phyloP scores from a whole-genome alignment of 37 sponge, comb jelly and placozoan species.

The Halichondria panicea region DNA sequence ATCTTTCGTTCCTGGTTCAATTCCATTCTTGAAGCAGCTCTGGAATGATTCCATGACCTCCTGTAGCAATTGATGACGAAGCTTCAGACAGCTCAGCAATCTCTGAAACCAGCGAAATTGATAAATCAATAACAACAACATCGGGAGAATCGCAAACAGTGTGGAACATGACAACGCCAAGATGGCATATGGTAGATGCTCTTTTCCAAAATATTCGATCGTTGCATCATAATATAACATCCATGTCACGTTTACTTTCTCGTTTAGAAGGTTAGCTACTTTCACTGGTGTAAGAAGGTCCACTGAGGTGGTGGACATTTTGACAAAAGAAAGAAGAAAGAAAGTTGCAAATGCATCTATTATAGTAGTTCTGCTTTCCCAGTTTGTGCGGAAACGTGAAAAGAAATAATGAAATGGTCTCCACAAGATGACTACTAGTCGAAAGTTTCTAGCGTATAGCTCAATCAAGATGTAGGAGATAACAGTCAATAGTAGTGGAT shows the following conservation, averaged over 20 bases:
- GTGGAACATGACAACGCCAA: slow-evolving; percentile 7
- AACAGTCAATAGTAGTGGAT: slow-evolving; percentile 11
- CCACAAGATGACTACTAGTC: background rate
- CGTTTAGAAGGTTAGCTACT: background rate
- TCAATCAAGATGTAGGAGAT: slow-evolving; percentile 14
- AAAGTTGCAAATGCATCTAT: slow-evolving; percentile 61
- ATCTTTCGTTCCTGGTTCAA: slow-evolving; percentile 30
- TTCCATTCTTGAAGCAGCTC: slow-evolving; percentile 71
- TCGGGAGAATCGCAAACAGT: slow-evolving; percentile 41
- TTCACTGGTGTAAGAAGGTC: background rate
- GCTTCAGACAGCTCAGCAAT: background rate
- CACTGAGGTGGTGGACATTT: slow-evolving; percentile 41
- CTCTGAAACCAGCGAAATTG: slow-evolving; percentile 8
- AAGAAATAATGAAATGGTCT: slow-evolving; percentile 10
- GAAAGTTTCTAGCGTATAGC: background rate
- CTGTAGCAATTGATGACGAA: slow-evolving; percentile 1
- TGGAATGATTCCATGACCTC: slow-evolving; percentile 52
- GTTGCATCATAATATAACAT: slow-evolving; percentile 36
- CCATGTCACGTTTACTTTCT: background rate
- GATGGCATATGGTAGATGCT: slow-evolving; percentile 40
- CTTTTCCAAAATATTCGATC: slow-evolving; percentile 21
- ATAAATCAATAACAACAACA: slow-evolving; percentile 34
- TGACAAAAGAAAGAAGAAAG: slow-evolving; percentile 56
- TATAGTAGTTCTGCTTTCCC: slow-evolving; percentile 36
- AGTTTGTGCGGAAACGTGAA: slow-evolving; percentile 8